Evolutionary conservation across 2,888 invertebrate genomes (phyloP).

Genomic region (Sarcophaga carnaria): DNA sequence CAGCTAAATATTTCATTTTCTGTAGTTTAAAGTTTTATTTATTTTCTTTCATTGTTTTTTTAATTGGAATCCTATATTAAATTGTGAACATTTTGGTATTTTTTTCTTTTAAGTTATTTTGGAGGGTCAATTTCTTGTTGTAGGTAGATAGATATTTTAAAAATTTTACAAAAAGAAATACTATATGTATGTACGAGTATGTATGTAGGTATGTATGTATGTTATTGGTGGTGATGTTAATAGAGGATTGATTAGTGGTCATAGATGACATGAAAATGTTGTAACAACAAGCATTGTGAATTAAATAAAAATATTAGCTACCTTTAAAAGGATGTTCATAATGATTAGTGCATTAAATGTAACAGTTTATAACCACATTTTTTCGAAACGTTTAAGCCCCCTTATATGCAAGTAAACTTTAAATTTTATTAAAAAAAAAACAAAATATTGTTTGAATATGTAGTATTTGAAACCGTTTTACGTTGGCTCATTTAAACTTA

Average conservation of each 20-base stretch:
- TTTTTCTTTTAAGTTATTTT: constrained; percentile 52
- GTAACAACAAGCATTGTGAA: constrained; percentile 31
- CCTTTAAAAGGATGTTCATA: background rate
- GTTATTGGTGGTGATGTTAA: constrained; percentile 27
- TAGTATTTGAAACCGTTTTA: constrained; percentile 46
- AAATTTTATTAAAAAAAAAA: background rate
- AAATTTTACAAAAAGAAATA: constrained; percentile 60
- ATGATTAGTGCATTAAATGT: too few relatives aligned
- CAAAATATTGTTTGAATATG: background rate
- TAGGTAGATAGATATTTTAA: constrained; percentile 68
- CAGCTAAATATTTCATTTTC: constrained; percentile 43
- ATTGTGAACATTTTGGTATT: constrained; percentile 44
- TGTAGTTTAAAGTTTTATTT: background rate
- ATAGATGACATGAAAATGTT: constrained; percentile 22
- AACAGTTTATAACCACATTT: too few relatives aligned
- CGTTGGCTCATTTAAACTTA: constrained; percentile 18
- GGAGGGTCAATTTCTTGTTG: constrained; percentile 69
- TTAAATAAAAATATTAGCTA: background rate
- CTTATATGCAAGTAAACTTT: background rate
- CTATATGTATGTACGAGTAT: constrained; percentile 9
- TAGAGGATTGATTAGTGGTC: constrained; percentile 6
- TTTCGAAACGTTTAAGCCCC: background rate
- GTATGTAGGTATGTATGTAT: background rate
- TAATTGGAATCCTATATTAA: constrained; percentile 38
- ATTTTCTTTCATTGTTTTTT: background rate